Base-by-base conservation (phyloP, 1,140 invertebrate genomes). In the Halesus radiatus region DNA sequence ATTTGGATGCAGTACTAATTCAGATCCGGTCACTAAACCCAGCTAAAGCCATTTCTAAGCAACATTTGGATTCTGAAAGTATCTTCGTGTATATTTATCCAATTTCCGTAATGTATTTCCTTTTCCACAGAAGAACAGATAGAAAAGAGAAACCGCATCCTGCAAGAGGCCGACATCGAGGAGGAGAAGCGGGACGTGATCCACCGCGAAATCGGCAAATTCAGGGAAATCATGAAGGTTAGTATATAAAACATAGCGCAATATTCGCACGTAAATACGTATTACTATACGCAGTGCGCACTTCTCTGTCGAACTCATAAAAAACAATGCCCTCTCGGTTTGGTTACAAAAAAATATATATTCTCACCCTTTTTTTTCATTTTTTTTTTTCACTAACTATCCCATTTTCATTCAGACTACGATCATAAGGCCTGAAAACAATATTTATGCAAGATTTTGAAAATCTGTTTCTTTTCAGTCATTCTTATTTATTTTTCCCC, bases 141-240 rank as follows among this genome's bases (percentile, higher is more conserved):
- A 76, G 91, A 90, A 68, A 92, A 92, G 86, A 89, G 90, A 76
- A 88, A 89, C 73, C 87, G 87, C 62, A 89, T 88, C 78, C 85
- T 89, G 6, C 87, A 96, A 84, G 95, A 96, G 84, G 94, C 94
- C 5, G 95, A 97, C 85, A 93, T 98, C 77, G 98, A 99, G 89
- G 98, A 99, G 89, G 98, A 98, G 86, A 98, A 98, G 88, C 93
- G 97, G n/a, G 94, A 95, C 88, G 92, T 99, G 81, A 99, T 99
- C 83, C 97, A 97, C 84, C 92, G 94, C 83, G 98, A 99, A 92
- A 99, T 99, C 88, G 96, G 96, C 82, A 98, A 97, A 89, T 99
- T 99, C 89, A 92, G 98, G 76, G 97, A 98, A 91, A 96, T 96
- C 79, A 98, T 98, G 94, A 98, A 98, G 95, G 96, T 97, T 94